Evolutionary conservation across 2,113 vertebrate species (phyloP).

Genomic region (Pituophis catenifer): DNA sequence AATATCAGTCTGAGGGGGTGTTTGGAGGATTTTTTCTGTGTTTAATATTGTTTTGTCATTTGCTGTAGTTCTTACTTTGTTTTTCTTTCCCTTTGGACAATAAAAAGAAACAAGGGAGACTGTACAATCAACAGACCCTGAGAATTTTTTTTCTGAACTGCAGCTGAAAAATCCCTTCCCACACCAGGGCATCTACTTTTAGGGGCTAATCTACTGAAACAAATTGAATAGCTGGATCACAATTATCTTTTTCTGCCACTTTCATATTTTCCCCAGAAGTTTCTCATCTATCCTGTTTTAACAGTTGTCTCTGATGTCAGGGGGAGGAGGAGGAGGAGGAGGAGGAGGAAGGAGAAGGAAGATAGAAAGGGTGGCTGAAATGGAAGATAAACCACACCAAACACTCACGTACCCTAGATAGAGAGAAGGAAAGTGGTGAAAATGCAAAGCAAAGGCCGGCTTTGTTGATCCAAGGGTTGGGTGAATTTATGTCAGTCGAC

Average conservation of each 20-base stretch:
- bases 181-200: constrained; percentile 10
- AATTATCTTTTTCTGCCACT: constrained; percentile 52
- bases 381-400: constrained; percentile 60
- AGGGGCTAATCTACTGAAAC: constrained; percentile 59
- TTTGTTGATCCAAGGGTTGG: not conserved
- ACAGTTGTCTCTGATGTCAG: constrained; percentile 52
- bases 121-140: not conserved
- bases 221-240: constrained; percentile 41
- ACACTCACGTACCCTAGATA: constrained; percentile 53
- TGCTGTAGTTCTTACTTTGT: not conserved
- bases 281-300: constrained; percentile 52
- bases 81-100: not conserved
- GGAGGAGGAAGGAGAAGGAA: constrained; percentile 31
- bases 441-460: not conserved
- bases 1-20: not conserved
- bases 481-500: too few relatives aligned
- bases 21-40: not conserved
- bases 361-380: constrained; percentile 46
- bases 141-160: not conserved
- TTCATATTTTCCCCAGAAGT: constrained; percentile 49
- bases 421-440: constrained; percentile 45
- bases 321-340: constrained; percentile 8
- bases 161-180: constrained; percentile 25
- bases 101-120: not conserved
- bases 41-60: not conserved